Evolutionary conservation across 1,140 invertebrate species (phyloP).

Genomic region (Panagrolaimus sp.): DNA sequence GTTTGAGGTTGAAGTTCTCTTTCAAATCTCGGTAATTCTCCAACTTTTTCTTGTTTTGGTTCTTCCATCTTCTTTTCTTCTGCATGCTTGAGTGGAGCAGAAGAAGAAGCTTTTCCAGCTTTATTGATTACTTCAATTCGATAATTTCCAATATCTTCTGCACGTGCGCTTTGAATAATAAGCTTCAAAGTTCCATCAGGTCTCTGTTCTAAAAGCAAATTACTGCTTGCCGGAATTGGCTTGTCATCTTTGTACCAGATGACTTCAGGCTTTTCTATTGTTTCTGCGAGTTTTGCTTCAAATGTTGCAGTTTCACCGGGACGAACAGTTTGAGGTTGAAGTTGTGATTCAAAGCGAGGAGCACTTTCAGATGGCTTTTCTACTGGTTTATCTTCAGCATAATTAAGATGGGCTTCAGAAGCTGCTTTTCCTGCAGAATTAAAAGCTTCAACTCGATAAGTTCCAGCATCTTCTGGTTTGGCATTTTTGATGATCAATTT

Average conservation of each 20-base stretch:
- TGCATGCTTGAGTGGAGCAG: conserved; percentile 38
- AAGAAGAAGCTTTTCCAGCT: conserved; percentile 33
- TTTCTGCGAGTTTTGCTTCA: neutral
- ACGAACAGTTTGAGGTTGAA: conserved; percentile 19
- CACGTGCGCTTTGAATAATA: conserved; percentile 38
- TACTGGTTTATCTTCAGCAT: conserved; percentile 29
- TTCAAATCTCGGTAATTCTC: neutral
- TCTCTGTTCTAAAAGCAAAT: conserved; percentile 69
- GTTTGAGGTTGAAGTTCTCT: conserved; percentile 6
- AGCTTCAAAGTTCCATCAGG: conserved; percentile 60
- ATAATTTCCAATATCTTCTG: conserved; percentile 49
- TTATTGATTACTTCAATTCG: conserved; percentile 40
- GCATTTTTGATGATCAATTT: conserved; percentile 38
- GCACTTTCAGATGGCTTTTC: conserved; percentile 31
- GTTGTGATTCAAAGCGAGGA: conserved; percentile 40
- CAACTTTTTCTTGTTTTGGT: neutral
- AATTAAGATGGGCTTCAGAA: conserved; percentile 38
- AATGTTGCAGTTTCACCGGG: neutral
- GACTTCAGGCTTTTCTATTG: conserved; percentile 35
- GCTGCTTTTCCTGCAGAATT: conserved; percentile 30
- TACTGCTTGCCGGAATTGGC: conserved; percentile 24
- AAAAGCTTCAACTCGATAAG: conserved; percentile 38
- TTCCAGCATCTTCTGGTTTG: conserved; percentile 36
- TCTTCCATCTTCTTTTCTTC: conserved; percentile 9
- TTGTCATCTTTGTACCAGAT: conserved; percentile 51